Percentiles rank a stretch among this genome's conserved stretches.
These are phyloP conservation scores for Trichonephila clavipes DNA, from an alignment of 1,140 invertebrate genomes.

Conservation along the genomic window DNA sequence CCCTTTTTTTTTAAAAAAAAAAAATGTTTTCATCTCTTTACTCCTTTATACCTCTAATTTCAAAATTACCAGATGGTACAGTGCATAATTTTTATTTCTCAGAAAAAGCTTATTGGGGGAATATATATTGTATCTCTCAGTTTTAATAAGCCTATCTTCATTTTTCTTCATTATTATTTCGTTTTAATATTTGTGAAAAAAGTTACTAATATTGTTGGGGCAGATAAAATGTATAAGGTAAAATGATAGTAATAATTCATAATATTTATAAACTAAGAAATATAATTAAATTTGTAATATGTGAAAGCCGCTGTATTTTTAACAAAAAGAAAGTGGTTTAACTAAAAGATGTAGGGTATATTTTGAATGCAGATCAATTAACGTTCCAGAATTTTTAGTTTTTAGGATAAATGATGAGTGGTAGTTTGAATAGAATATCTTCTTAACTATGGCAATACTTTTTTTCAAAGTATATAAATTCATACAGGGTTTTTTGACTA, in stretches of 20 bases:
- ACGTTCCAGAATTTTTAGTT: too few species aligned
- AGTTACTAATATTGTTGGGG: background rate
- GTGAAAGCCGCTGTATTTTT: too few species aligned
- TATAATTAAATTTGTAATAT: background rate
- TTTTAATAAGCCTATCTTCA: background rate
- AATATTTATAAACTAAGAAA: background rate
- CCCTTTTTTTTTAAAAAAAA: background rate
- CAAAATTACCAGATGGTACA: conserved; percentile 6
- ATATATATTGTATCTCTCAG: background rate
- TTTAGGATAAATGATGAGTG: too few species aligned
- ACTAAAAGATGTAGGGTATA: too few species aligned
- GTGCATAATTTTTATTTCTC: background rate
- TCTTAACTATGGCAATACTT: too few species aligned
- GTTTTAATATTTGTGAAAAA: background rate
- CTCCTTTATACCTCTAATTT: conserved; percentile 27
- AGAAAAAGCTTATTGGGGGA: background rate
- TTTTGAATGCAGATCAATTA: too few species aligned
- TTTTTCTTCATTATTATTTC: background rate
- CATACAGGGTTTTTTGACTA: too few species aligned
- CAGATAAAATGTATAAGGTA: background rate
- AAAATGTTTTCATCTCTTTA: background rate
- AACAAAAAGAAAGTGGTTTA: too few species aligned
- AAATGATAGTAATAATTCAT: background rate
- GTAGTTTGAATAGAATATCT: too few species aligned
- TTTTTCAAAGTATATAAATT: too few species aligned